Percentiles rank a stretch among this genome's conserved stretches.
Conservation (phyloP, 1,140 invertebrate species). For the Mactra quadrangularis region DNA sequence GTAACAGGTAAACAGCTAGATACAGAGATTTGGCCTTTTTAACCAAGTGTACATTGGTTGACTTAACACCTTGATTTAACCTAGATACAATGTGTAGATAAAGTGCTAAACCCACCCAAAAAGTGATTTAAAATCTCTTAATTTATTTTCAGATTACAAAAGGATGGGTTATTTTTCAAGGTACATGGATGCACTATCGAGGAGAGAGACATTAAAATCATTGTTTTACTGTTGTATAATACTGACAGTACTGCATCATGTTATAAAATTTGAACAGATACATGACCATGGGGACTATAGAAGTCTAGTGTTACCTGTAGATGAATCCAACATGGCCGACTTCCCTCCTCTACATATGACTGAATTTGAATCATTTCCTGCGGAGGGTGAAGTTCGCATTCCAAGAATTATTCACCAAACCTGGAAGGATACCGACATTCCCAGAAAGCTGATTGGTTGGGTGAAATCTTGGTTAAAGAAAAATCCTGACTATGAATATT, state of each 20-base stretch:
- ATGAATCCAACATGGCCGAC: constrained; percentile 34
- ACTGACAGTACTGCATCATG: constrained; percentile 65
- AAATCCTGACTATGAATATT: constrained; percentile 80
- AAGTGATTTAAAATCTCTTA: too few species aligned
- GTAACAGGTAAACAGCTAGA: too few species aligned
- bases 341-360: constrained; percentile 47
- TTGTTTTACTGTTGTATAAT: constrained; percentile 56
- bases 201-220: constrained; percentile 59
- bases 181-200: constrained; percentile 42
- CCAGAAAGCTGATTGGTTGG: constrained; percentile 74
- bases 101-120: too few species aligned
- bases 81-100: too few species aligned
- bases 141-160: background rate
- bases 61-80: too few species aligned
- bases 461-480: constrained; percentile 76
- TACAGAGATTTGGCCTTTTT: too few species aligned
- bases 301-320: constrained; percentile 68
- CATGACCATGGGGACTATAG: constrained; percentile 71
- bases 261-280: constrained; percentile 75
- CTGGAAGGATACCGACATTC: constrained; percentile 78
- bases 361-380: constrained; percentile 68
- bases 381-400: constrained; percentile 67
- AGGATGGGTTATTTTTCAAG: background rate
- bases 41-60: too few species aligned
- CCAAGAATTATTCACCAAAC: constrained; percentile 82